phyloP scores from a whole-genome alignment of 2,888 invertebrate species.

The Catocala sponsa region DNA sequence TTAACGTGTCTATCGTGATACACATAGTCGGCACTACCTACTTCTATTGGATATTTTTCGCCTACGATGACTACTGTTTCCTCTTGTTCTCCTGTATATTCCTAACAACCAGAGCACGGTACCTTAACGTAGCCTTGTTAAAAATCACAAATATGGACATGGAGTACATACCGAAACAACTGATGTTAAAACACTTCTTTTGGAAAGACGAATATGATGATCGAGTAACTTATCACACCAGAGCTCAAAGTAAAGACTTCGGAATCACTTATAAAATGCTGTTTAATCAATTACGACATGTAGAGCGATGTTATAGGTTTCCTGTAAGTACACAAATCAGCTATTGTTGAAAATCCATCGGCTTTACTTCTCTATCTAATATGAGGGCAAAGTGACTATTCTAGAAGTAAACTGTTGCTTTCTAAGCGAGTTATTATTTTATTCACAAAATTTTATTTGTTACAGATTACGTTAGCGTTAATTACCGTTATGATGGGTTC shows the following conservation, averaged over 20 bases:
- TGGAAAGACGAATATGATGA: conserved; percentile 66
- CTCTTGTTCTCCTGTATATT: conserved; percentile 52
- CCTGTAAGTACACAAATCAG: conserved; percentile 55
- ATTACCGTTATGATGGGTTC: conserved; percentile 57
- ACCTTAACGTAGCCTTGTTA: conserved; percentile 70
- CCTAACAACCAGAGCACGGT: conserved; percentile 62
- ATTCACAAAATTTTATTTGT: conserved; percentile 5
- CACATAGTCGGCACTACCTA: conserved; percentile 54
- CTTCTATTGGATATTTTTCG: conserved; percentile 58
- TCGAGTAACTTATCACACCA: conserved; percentile 59
- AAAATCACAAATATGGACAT: conserved; percentile 62
- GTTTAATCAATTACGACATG: conserved; percentile 53
- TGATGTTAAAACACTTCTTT: conserved; percentile 59
- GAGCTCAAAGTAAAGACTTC: conserved; percentile 54
- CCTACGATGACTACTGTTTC: conserved; percentile 62
- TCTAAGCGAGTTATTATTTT: too few relatives aligned
- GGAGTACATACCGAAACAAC: conserved; percentile 63
- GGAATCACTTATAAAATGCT: conserved; percentile 57
- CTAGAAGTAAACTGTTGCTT: background rate
- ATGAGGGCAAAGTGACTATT: background rate
- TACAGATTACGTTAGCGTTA: conserved; percentile 54
- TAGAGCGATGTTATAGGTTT: conserved; percentile 60
- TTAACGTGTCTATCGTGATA: conserved; percentile 49
- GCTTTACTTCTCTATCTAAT: too few relatives aligned
- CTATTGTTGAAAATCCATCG: background rate